Base-by-base conservation (phyloP, 2,113 vertebrate species). In the Grammomys surdaster region DNA sequence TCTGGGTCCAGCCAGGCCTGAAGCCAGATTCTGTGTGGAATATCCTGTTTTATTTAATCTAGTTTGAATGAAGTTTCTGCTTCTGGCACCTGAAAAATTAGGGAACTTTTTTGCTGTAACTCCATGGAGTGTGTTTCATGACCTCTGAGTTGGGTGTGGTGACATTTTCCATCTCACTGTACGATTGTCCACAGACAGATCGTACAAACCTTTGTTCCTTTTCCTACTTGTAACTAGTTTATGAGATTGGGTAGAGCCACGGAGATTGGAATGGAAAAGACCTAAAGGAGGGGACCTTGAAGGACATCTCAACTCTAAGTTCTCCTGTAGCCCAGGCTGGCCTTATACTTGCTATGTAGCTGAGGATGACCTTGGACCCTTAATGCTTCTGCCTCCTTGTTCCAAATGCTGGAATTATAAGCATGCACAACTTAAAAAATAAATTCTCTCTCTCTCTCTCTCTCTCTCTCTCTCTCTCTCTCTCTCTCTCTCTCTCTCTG, bases 1-100 rank as follows among this genome's bases (percentile, higher is more conserved):
- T 46, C 77, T 88, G 19, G 91, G 84, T 56, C 40, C 33, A 90
- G 51, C 94, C n/a, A 60, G 85, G 19, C 65, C 91, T 89, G 60
- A 85, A 96, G 58, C 31, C 48, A 85, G 28, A 0, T 36, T 48
- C 48, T 46, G 28, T 48, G 69, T 88, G 22, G 54, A 88, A 60
- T n/a, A 72, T 9, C 20, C 16, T 69, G 92, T 88, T 80, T 58
- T 7, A 92, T 24, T 88, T 80, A 73, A 13, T 31, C 69, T 78
- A 63, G 58, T 96, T 80, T 88, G 72, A 95, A 36, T 2, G 40
- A 69, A 40, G 14, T 58, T 60, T 97, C 48, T 95, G 10, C 86
- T 56, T 43, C 5, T 54, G 46, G 33, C 8, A 51, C 46, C 60
- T 94, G 22, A 73, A 93, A 84, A 94, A 70, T 65, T 72, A 28